Percentiles rank a stretch among this genome's conserved stretches.
These are phyloP conservation scores for Baryphthengus martii DNA, from an alignment of 2,113 vertebrate genomes.

Conservation along the genomic window DNA sequence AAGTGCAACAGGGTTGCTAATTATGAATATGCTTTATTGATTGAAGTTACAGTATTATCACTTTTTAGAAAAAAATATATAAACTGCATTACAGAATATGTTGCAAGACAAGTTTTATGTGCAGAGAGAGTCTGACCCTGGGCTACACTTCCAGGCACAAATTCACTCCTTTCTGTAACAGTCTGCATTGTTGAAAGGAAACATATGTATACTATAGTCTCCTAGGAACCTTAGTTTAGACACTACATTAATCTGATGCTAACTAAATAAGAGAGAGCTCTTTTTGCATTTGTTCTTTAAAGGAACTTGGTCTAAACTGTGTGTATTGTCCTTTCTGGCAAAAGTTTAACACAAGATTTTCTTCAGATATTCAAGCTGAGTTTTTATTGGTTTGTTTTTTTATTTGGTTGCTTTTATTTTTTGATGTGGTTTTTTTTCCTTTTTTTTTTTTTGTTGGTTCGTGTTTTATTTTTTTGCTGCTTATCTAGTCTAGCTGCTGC, in stretches of 20 bases:
- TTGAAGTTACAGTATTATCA: neutral
- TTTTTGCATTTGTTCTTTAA: neutral
- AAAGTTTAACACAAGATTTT: neutral
- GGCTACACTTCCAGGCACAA: neutral
- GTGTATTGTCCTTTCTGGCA: neutral
- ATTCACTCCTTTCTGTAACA: neutral
- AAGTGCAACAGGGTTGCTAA: neutral
- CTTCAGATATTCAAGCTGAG: neutral
- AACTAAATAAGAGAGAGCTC: neutral
- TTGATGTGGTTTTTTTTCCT: too few relatives aligned
- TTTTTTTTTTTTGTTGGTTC: neutral
- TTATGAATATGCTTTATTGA: neutral
- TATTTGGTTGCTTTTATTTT: too few relatives aligned
- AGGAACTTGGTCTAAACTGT: neutral
- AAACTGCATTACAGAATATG: neutral
- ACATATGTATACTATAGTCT: rapidly evolving
- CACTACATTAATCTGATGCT: neutral
- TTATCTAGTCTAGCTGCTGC: neutral
- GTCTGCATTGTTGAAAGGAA: neutral
- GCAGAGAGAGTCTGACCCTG: neutral
- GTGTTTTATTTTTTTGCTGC: neutral
- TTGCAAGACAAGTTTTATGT: neutral
- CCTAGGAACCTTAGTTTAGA: neutral
- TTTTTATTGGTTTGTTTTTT: too few relatives aligned
- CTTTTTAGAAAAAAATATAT: too few relatives aligned